Conservation (phyloP, 1,140 invertebrate genomes). For the Drosophila truncata region DNA sequence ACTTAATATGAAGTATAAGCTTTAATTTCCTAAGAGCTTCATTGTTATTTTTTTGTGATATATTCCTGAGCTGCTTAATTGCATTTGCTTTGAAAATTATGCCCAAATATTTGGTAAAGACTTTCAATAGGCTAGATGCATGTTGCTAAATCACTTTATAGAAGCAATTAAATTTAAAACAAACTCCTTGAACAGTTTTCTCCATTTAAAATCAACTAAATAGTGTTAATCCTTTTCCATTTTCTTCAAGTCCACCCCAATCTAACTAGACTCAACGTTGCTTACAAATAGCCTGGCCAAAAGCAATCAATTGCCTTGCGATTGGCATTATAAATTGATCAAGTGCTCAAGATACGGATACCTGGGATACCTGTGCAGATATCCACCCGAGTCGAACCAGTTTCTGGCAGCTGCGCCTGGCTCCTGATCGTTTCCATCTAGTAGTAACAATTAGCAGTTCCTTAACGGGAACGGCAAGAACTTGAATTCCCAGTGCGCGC, state of each 20-base stretch:
- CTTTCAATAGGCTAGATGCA: too few species aligned
- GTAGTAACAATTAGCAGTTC: conserved; percentile 16
- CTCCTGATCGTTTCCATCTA: conserved; percentile 7
- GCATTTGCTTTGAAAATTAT: neutral
- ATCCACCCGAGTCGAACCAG: conserved; percentile 34
- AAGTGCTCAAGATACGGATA: conserved; percentile 23
- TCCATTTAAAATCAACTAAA: neutral
- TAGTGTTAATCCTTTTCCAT: too few species aligned
- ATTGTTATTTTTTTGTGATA: neutral
- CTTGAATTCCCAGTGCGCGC: conserved; percentile 21
- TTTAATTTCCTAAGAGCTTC: neutral
- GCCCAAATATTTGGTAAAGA: neutral
- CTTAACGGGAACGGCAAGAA: conserved; percentile 27
- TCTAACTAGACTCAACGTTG: neutral
- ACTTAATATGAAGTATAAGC: neutral
- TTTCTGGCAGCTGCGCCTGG: conserved; percentile 12
- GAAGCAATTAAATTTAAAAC: neutral
- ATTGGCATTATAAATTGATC: conserved; percentile 49
- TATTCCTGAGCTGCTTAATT: neutral
- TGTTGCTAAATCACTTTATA: neutral
- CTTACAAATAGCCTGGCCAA: conserved; percentile 49
- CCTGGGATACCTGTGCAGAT: conserved; percentile 7
- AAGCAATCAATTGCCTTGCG: conserved; percentile 62
- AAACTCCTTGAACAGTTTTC: neutral
- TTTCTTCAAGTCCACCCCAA: conserved; percentile 29